Percentiles rank a stretch among this genome's conserved stretches.
These are phyloP conservation scores for Carcina quercana DNA, from an alignment of 2,888 invertebrate species.

Conservation along the genomic window DNA sequence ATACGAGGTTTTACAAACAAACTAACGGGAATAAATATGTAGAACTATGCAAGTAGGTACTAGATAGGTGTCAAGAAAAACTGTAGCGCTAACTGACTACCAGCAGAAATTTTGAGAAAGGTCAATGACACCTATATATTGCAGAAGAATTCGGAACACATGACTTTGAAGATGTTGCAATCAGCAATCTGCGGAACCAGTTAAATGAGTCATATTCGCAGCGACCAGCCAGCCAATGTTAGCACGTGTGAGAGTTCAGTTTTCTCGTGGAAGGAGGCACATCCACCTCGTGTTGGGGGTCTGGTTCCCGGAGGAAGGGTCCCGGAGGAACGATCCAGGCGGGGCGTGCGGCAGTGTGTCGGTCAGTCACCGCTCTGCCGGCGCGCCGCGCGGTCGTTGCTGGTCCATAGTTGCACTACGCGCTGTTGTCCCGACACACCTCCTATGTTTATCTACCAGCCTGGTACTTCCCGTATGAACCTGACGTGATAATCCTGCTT, in stretches of 20 bases:
- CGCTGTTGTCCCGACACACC: slow-evolving; percentile 42
- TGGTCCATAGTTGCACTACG: slow-evolving; percentile 27
- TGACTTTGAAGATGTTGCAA: no score
- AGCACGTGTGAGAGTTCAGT: slow-evolving; percentile 31
- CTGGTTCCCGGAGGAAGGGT: slow-evolving; percentile 62
- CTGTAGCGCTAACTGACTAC: no score
- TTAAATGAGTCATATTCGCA: no score
- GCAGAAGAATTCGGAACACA: no score
- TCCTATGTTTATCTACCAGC: slow-evolving; percentile 51
- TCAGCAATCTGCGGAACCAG: no score
- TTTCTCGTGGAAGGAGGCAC: no score
- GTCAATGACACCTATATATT: no score
- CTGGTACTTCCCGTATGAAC: slow-evolving; percentile 52
- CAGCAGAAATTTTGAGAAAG: no score
- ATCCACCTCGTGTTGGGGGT: slow-evolving; percentile 33
- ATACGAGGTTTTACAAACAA: no score
- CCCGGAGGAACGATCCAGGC: slow-evolving; percentile 61
- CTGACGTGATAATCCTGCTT: slow-evolving; percentile 43
- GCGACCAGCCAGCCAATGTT: background rate
- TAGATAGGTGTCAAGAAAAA: no score
- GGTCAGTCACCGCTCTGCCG: slow-evolving; percentile 72
- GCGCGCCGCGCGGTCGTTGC: slow-evolving; percentile 61
- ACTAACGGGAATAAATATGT: no score
- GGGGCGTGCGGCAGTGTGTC: slow-evolving; percentile 68
- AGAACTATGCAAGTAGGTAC: no score